Evolutionary conservation across 2,888 invertebrate species (phyloP), one percentile per base, ranked within the genome.

Genomic region (Reticulitermes lucifugus): DNA sequence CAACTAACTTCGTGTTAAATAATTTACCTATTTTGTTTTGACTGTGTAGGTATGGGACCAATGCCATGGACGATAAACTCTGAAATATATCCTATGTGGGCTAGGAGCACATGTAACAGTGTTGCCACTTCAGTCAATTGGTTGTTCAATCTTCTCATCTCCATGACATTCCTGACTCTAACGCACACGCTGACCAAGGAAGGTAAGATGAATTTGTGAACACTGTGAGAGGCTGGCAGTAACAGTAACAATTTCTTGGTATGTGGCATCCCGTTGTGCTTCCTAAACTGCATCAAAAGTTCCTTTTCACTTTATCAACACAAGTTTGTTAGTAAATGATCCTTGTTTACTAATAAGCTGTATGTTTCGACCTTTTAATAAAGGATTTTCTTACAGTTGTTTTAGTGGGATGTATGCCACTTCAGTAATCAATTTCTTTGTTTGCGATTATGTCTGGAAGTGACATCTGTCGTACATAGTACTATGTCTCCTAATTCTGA

Each of bases 21-120:
- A 55, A 55, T 55, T 55, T 55, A 55, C 9, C 25, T 65, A 25
- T 65, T 35, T 86, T 92, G 46, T 46, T 46, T 12, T 46, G 46
- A 46, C 12, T 46, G 12, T 46, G 46, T 7, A 46, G 46, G 92
- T 65, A 91, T 92, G 89, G 92, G 92, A 10, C 92, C 92, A 3
- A 92, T 92, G 91, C 92, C 92, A 2, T 93, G 93, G 93, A 92
- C 92, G 9, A 90, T 93, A 83, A 93, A 93, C 88, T 91, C 92
- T 6, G 93, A 93, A 88, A 92, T 93, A 83, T 93, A 92, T 88
- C 93, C 93, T 0, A 88, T 91, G 59, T 93, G 92, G 93, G 92
- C 93, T 4, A 89, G 93, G 41, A 90, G 92, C 77, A 91, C 92
- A 0, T 91, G 92, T 81, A 91, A 88, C 81, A 90, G 91, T 60